A percentile compares a stretch with the other conserved stretches of the same genome.
phyloP scores from a whole-genome alignment of 2,113 vertebrate genomes.

The Cathartes aura region DNA sequence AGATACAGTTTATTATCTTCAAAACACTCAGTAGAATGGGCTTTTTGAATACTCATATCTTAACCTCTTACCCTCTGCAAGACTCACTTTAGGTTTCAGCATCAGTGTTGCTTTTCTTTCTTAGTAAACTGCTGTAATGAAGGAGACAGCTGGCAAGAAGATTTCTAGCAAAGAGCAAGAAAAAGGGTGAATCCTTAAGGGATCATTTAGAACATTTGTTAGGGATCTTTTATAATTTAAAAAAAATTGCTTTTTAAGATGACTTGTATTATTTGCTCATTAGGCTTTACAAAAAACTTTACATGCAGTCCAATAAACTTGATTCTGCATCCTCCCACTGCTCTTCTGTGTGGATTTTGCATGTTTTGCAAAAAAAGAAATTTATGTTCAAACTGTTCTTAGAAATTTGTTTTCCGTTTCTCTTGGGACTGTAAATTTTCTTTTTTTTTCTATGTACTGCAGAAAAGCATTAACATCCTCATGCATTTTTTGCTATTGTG shows the following conservation, averaged over 20 bases:
- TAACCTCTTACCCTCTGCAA: neutral
- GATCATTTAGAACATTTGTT: neutral
- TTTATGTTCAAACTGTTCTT: neutral
- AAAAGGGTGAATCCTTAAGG: neutral
- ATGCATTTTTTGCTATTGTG: neutral
- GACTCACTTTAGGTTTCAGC: neutral
- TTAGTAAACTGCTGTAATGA: neutral
- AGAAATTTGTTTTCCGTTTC: neutral
- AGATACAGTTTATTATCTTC: neutral
- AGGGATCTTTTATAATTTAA: neutral
- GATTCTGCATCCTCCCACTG: neutral
- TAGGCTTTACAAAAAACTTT: neutral
- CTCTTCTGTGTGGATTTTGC: neutral
- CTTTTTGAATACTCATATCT: neutral
- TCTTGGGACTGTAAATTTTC: neutral
- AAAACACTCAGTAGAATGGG: neutral
- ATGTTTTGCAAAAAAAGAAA: neutral
- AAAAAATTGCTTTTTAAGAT: neutral
- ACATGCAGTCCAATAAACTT: neutral
- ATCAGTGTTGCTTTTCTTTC: neutral
- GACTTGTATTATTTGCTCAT: neutral
- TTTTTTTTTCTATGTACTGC: neutral
- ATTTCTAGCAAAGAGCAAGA: neutral
- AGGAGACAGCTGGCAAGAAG: neutral
- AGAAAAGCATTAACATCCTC: neutral